Conservation (phyloP, 2,797 vertebrate species). For the Triplophysa bombifrons region DNA sequence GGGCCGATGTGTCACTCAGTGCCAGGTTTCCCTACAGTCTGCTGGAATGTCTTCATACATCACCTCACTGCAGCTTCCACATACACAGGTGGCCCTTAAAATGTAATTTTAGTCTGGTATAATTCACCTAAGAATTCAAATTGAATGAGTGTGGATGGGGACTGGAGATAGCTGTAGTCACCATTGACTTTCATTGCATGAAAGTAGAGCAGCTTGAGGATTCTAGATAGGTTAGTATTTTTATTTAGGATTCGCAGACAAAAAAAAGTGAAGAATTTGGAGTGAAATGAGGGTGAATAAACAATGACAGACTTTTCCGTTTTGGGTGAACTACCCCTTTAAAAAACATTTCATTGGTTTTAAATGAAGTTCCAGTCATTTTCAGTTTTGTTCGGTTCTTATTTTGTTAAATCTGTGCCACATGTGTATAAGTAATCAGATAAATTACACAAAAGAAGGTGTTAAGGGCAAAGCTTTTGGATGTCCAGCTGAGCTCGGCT, state of each 20-base stretch:
- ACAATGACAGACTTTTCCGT: too few relatives aligned
- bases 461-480: slow-evolving; percentile 9
- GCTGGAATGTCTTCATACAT: slow-evolving; percentile 29
- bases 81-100: slow-evolving; percentile 14
- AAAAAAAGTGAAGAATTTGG: neutral
- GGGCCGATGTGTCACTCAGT: slow-evolving; percentile 29
- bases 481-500: neutral
- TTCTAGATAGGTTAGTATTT: too few relatives aligned
- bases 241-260: too few relatives aligned
- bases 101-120: neutral
- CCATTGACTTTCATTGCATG: too few relatives aligned
- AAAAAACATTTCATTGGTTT: neutral
- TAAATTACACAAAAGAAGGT: slow-evolving; percentile 31
- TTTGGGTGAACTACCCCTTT: neutral
- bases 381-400: neutral
- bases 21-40: slow-evolving; percentile 40
- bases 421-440: neutral
- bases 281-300: too few relatives aligned
- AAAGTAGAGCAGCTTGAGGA: too few relatives aligned
- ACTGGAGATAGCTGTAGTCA: too few relatives aligned
- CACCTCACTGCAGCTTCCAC: neutral
- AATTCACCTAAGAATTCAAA: too few relatives aligned
- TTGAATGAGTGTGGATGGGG: neutral
- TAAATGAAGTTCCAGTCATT: neutral
- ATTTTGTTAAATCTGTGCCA: neutral